Evolutionary conservation across 2,888 invertebrate species (phyloP).

Genomic region (Acanthopleura granulata): DNA sequence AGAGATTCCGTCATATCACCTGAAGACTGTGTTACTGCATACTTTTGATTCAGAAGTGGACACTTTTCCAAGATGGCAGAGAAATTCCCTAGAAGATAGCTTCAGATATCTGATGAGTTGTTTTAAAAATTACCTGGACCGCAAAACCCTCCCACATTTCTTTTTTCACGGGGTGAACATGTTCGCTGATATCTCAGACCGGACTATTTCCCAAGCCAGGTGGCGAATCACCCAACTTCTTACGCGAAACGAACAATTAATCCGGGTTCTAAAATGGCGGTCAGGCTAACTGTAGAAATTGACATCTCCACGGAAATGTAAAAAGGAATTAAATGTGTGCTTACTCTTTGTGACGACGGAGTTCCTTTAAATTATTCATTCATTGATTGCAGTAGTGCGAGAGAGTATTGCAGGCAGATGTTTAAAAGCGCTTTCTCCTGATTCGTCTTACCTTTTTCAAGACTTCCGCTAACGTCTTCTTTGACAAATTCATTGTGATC

Average conservation of each 20-base stretch:
- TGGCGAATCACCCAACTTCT: background rate
- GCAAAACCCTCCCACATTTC: slow-evolving; percentile 31
- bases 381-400: too few species aligned
- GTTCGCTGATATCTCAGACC: slow-evolving; percentile 24
- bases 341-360: too few species aligned
- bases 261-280: background rate
- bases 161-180: slow-evolving; percentile 31
- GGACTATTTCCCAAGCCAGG: slow-evolving; percentile 11
- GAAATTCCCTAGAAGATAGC: slow-evolving; percentile 25
- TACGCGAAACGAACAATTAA: background rate
- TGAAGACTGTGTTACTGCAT: slow-evolving; percentile 38
- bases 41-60: slow-evolving; percentile 34
- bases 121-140: slow-evolving; percentile 23
- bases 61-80: slow-evolving; percentile 35
- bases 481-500: too few species aligned
- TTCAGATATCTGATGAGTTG: slow-evolving; percentile 30
- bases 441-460: too few species aligned
- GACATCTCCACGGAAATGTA: too few species aligned
- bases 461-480: too few species aligned
- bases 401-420: too few species aligned
- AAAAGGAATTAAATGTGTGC: too few species aligned
- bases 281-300: too few species aligned
- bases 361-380: too few species aligned
- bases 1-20: slow-evolving; percentile 32
- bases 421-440: too few species aligned